Evolutionary conservation across 2,113 vertebrate genomes (phyloP).

Genomic region (Mystacornis crossleyi): DNA sequence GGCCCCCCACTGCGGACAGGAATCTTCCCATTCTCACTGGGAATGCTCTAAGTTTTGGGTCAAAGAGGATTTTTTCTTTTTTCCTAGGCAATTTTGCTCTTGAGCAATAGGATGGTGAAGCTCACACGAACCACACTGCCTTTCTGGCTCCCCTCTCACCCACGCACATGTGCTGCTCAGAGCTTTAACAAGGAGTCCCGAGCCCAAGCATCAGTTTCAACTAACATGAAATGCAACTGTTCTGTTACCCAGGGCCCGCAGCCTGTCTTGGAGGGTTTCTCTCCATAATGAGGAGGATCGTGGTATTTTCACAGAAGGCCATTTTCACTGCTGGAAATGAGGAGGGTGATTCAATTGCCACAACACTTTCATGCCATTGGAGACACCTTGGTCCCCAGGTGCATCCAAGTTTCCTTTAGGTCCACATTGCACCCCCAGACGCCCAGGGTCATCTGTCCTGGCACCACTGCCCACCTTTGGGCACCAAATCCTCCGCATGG

Average conservation of each 20-base stretch:
- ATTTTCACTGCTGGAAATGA: background rate
- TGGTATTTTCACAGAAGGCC: background rate
- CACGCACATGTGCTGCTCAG: background rate
- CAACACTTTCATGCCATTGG: accelerated
- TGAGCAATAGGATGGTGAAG: background rate
- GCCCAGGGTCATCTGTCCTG: accelerated
- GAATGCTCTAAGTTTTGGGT: background rate
- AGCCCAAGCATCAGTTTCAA: background rate
- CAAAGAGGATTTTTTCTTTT: background rate
- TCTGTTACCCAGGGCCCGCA: background rate
- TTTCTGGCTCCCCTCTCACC: background rate
- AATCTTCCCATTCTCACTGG: background rate
- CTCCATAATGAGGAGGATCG: accelerated
- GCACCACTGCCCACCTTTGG: background rate
- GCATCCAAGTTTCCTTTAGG: accelerated
- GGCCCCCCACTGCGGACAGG: accelerated
- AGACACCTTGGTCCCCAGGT: accelerated
- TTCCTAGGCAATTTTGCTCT: background rate
- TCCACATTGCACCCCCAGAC: accelerated
- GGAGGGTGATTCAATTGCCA: background rate
- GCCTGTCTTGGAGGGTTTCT: background rate
- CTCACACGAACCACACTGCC: background rate
- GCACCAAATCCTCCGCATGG: background rate
- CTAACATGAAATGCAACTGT: background rate
- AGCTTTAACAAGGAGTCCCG: background rate